Evolutionary conservation across 2,113 vertebrate genomes (phyloP).

Genomic region (Notothenia coriiceps): DNA sequence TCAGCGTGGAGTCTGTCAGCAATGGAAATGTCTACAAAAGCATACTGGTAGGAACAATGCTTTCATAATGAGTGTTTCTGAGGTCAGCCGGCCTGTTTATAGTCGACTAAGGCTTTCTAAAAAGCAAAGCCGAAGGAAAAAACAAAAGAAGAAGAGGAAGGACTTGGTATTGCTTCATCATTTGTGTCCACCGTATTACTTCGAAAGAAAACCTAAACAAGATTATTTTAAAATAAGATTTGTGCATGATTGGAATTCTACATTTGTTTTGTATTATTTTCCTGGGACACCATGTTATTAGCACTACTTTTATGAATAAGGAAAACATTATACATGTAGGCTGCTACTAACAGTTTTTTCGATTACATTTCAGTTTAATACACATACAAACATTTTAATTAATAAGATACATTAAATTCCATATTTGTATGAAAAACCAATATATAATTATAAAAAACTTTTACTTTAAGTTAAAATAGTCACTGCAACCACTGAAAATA

Average conservation of each 20-base stretch:
- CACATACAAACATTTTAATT: no score
- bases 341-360: background rate
- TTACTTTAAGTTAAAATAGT: background rate
- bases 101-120: background rate
- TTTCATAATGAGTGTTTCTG: background rate
- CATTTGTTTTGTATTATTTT: no score
- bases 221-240: no score
- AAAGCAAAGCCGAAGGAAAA: constrained; percentile 1
- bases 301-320: background rate
- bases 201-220: background rate
- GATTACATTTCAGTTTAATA: no score
- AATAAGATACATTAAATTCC: background rate
- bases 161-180: background rate
- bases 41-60: constrained; percentile 85
- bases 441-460: background rate
- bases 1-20: constrained; percentile 87
- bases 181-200: background rate
- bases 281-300: background rate
- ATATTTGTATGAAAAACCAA: background rate
- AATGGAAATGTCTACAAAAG: constrained; percentile 91
- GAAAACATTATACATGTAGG: background rate
- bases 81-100: background rate
- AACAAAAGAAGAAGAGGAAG: background rate
- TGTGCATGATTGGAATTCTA: no score
- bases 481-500: background rate